Conservation (phyloP, 2,113 vertebrate species). For the Rhabdornis inornatus region DNA sequence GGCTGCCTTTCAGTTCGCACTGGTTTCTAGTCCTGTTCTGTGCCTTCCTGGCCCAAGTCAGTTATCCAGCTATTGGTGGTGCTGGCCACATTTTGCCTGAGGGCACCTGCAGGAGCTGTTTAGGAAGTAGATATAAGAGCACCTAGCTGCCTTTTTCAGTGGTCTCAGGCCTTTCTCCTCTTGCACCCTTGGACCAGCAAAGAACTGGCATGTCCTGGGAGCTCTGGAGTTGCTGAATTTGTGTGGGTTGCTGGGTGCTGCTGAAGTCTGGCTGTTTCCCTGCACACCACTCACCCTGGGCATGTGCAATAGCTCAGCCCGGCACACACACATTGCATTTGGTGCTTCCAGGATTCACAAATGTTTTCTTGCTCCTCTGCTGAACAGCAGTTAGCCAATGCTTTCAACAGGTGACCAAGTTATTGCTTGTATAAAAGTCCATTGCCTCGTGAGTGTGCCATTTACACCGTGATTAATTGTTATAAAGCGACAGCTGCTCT, state of each 20-base stretch:
- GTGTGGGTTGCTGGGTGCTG: background rate
- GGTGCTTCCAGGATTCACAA: background rate
- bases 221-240: background rate
- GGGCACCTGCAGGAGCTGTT: background rate
- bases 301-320: accelerated
- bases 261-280: background rate
- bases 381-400: background rate
- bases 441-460: background rate
- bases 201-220: background rate
- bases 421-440: background rate
- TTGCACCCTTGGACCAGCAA: background rate
- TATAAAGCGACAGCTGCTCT: background rate
- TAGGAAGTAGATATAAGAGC: background rate
- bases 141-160: background rate
- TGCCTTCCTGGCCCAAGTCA: background rate
- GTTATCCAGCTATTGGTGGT: background rate
- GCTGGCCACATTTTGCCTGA: background rate
- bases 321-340: accelerated
- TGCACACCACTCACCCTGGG: too few species aligned
- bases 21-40: background rate
- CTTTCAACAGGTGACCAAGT: background rate
- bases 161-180: background rate
- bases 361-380: background rate
- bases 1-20: background rate
- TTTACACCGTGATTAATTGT: background rate